Base-by-base conservation (phyloP, 2,113 vertebrate species). In the Ancistrus triradiatus region DNA sequence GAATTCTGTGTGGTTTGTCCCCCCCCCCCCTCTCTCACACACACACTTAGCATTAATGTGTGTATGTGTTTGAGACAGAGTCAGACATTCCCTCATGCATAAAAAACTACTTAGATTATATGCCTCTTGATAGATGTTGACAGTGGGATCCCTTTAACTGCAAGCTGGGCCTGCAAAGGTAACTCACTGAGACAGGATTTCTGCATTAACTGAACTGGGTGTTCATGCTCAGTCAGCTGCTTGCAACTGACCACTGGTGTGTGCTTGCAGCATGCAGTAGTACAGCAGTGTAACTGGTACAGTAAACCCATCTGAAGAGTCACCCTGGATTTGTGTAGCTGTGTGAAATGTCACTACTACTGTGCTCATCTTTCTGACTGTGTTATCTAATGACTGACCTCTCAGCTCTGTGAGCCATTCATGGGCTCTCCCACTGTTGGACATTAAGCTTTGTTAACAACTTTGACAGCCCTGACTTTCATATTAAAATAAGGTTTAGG, bases 131-230 rank as follows among this genome's bases (percentile, higher is more conserved):
- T 63, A 28, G 52, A 58, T 51, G 27, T 55, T 44, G 62, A 63
- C 63, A 57, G 57, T 38, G 13, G 43, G 31, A 25, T 60, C 63
- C 44, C 52, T 55, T 62, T 58, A 62, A 51, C 66, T 62, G 53
- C 24, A 6, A 11, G 28, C 46, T 57, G 63, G 19, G n/a, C 63
- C 58, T 47, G 59, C 52, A 52, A 49, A 63, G 53, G 52, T 67
- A 72, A 67, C 59, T 52, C 42, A 56, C 52, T 38, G 6, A 63
- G 59, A 59, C 52, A 59, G 53, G 52, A 59, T 59, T 59, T 46
- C 37, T 52, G 47, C 63, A 46, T 48, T n/a, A 50, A 28, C 63
- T 58, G n/a, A 48, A 59, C 18, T 28, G 37, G 59, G 38, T 8
- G 60, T 3, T 53, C 51, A 11, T 50, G 17, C 37, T 42, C 24